Percentiles rank a stretch among this genome's conserved stretches.
Evolutionary conservation across 2,797 vertebrate genomes (phyloP).

Genomic region (Cirrhinus mrigala): DNA sequence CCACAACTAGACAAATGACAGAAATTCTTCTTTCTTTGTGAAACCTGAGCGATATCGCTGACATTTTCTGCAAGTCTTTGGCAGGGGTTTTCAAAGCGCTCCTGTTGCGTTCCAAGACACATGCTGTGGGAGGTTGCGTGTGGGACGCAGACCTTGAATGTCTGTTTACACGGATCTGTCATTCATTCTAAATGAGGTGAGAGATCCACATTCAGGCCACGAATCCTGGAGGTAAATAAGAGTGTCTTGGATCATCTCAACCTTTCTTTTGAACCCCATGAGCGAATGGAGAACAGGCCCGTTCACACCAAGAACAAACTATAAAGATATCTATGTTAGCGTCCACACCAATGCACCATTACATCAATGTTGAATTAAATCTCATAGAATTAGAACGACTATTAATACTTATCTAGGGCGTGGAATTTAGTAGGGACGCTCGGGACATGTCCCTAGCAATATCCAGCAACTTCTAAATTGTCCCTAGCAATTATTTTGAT

Average conservation of each 20-base stretch:
- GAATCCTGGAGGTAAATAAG: neutral
- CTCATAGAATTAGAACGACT: too few species aligned
- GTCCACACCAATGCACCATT: neutral
- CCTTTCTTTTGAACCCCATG: neutral
- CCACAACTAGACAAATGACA: conserved; percentile 4
- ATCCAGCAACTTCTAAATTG: too few species aligned
- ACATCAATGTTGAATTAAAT: neutral
- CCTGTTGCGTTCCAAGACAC: neutral
- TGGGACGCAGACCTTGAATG: neutral
- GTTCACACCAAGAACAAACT: neutral
- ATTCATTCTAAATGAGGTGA: conserved; percentile 14
- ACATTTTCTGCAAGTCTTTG: conserved; percentile 8
- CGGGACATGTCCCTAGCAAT: too few species aligned
- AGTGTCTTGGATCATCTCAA: neutral
- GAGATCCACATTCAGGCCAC: conserved; percentile 20
- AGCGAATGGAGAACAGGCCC: neutral
- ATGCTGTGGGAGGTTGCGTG: conserved; percentile 18
- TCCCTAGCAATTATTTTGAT: too few species aligned
- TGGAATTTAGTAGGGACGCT: too few species aligned
- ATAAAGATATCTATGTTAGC: neutral
- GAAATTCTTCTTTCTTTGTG: neutral
- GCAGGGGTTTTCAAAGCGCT: neutral
- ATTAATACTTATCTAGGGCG: too few species aligned
- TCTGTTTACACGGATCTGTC: conserved; percentile 19
- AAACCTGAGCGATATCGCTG: neutral